Conservation (phyloP, 2,113 vertebrate species). For the Dasyornis broadbenti region DNA sequence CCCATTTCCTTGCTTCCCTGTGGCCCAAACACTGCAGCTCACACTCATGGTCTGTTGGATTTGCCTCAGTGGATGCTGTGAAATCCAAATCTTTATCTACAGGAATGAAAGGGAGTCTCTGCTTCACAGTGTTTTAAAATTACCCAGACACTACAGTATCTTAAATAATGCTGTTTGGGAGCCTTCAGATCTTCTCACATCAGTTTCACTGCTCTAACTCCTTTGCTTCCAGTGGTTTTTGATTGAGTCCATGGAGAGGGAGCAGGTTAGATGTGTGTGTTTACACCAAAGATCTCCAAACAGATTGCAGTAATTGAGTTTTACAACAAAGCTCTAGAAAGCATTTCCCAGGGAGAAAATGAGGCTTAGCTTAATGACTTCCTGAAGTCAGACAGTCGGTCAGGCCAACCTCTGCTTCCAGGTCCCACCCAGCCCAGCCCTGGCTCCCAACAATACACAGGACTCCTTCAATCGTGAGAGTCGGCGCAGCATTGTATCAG, state of each 20-base stretch:
- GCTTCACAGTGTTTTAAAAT: not conserved
- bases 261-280: constrained; percentile 25
- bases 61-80: not conserved
- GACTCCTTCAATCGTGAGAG: constrained; percentile 44
- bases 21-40: not conserved
- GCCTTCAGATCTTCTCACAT: not conserved
- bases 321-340: constrained; percentile 55
- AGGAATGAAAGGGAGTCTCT: not conserved
- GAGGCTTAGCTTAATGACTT: constrained; percentile 58
- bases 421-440: constrained; percentile 46
- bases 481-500: not conserved
- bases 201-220: not conserved
- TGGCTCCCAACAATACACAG: constrained; percentile 34
- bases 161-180: not conserved
- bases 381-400: constrained; percentile 46
- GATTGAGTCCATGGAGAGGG: not conserved
- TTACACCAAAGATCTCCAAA: constrained; percentile 28
- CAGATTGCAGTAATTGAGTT: constrained; percentile 18
- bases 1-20: not conserved
- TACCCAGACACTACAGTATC: not conserved
- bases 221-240: constrained; percentile 7
- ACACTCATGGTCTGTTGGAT: not conserved
- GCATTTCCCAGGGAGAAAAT: constrained; percentile 57
- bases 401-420: constrained; percentile 42
- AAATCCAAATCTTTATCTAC: not conserved